phyloP scores from a whole-genome alignment of 2,797 vertebrate genomes.

The Chelmon rostratus region DNA sequence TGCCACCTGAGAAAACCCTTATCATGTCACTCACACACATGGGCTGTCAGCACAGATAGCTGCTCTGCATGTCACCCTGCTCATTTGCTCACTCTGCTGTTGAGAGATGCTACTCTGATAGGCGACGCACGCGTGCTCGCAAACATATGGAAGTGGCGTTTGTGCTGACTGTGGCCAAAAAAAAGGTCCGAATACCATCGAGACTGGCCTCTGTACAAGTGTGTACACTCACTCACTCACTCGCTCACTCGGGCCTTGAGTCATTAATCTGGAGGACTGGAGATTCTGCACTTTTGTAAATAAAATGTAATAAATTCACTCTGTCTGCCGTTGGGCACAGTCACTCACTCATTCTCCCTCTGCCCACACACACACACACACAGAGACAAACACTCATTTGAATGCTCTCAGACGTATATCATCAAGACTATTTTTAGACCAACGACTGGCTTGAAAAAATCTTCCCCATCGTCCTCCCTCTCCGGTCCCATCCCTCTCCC shows the following conservation, averaged over 20 bases:
- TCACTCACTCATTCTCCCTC: constrained; percentile 30
- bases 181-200: background rate
- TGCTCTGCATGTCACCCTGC: constrained; percentile 49
- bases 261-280: constrained; percentile 56
- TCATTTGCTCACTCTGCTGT: constrained; percentile 53
- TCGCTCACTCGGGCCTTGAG: constrained; percentile 21
- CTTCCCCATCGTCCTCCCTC: constrained; percentile 26
- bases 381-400: constrained; percentile 47
- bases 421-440: constrained; percentile 74
- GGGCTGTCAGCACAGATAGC: constrained; percentile 63
- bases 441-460: constrained; percentile 60
- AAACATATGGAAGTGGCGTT: constrained; percentile 22
- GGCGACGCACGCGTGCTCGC: background rate
- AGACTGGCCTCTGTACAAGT: background rate
- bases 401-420: constrained; percentile 64
- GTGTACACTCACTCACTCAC: constrained; percentile 7
- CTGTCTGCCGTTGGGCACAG: constrained; percentile 44
- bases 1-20: constrained; percentile 66
- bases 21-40: constrained; percentile 64
- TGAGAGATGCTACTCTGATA: constrained; percentile 46
- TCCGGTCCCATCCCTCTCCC: constrained; percentile 23
- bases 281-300: constrained; percentile 67
- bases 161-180: constrained; percentile 24
- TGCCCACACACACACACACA: constrained; percentile 6
- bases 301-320: constrained; percentile 67